Evolutionary conservation across 2,888 invertebrate genomes (phyloP), one percentile per base, ranked within the genome.

Genomic region (Lumbricus terrestris): DNA sequence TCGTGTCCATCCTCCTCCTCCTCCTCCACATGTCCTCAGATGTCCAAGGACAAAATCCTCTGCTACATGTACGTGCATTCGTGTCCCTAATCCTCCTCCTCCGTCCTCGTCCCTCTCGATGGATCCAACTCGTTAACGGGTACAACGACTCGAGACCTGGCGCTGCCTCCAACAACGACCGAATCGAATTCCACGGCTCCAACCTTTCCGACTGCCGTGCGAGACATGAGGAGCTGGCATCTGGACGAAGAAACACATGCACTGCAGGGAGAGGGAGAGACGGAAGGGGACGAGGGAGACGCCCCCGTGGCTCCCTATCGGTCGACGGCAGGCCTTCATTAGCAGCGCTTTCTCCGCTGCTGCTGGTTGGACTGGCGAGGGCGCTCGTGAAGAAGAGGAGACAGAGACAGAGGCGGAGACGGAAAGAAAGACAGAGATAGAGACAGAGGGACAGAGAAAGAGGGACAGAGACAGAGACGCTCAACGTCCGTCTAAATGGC

Each of bases 401-500:
- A 2, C 1, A 1, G 47, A n/a, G 29, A n/a, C 69, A 69, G 69
- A 69, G 29, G n/a, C 69, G 29, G 8, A n/a, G n/a, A n/a, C n/a
- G n/a, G n/a, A n/a, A n/a, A n/a, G n/a, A n/a, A n/a, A n/a, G n/a
- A n/a, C n/a, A n/a, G n/a, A n/a, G n/a, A n/a, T n/a, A n/a, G n/a
- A n/a, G n/a, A n/a, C n/a, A n/a, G n/a, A n/a, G n/a, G n/a, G n/a
- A n/a, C n/a, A n/a, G n/a, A n/a, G n/a, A n/a, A n/a, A n/a, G n/a
- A n/a, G n/a, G n/a, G n/a, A n/a, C n/a, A n/a, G n/a, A n/a, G n/a
- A n/a, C n/a, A n/a, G n/a, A n/a, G n/a, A n/a, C n/a, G n/a, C n/a
- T n/a, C n/a, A n/a, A n/a, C 69, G 69, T 69, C 69, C 69, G 69
- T 85, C 37, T 85, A 85, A 85, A 85, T 35, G 85, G 35, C 85